Conservation (phyloP, 2,888 invertebrate species). For the Trissolcus japonicus region DNA sequence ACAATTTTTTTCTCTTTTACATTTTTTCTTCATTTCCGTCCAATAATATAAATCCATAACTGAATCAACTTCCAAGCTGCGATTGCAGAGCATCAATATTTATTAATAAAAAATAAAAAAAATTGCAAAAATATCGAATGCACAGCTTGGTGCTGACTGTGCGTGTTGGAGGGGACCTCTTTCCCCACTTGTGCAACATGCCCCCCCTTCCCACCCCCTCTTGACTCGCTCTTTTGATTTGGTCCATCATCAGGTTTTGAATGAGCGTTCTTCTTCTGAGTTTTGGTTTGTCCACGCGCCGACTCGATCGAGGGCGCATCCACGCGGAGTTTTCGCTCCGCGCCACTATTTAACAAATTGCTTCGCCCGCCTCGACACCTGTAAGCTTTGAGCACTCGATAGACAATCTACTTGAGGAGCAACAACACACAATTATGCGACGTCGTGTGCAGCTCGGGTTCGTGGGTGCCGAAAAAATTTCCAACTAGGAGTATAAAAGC, state of each 20-base stretch:
- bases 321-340: constrained; percentile 56
- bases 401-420: not conserved
- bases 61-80: too few relatives aligned
- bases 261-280: constrained; percentile 46
- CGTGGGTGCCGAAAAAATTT: too few relatives aligned
- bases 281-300: constrained; percentile 62
- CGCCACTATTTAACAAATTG: constrained; percentile 55
- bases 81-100: too few relatives aligned
- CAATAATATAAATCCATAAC: too few relatives aligned
- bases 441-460: not conserved
- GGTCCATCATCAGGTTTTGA: constrained; percentile 17
- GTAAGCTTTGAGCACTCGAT: constrained; percentile 62
- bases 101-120: too few relatives aligned
- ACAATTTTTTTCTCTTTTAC: too few relatives aligned
- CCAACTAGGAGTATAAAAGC: too few relatives aligned
- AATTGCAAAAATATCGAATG: constrained; percentile 59
- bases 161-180: constrained; percentile 59
- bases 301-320: constrained; percentile 65
- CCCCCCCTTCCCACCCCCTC: constrained; percentile 23
- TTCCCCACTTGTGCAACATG: constrained; percentile 5
- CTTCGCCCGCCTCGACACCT: constrained; percentile 69
- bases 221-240: constrained; percentile 50
- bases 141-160: constrained; percentile 62
- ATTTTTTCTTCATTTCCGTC: too few relatives aligned
- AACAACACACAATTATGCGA: not conserved